Base-by-base conservation (phyloP, 2,113 vertebrate genomes). In the Murina feae region DNA sequence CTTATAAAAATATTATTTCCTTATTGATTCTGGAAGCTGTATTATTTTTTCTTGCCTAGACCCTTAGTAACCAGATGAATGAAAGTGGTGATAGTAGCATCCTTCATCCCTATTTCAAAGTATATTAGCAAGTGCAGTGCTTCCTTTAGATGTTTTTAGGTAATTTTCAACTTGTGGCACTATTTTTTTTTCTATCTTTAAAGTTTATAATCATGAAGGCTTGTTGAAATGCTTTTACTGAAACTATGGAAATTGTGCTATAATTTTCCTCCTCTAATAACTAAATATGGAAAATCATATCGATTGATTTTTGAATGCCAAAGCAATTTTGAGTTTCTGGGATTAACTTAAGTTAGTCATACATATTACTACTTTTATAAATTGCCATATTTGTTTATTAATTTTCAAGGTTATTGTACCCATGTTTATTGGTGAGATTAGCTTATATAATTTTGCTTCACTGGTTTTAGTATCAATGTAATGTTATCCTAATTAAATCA, bases 221-320 rank as follows among this genome's bases (percentile, higher is more conserved):
- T 79, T 72, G 74, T 53, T 44, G 6, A 82, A 87, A 32, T 79
- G 14, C 4, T 25, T 80, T 84, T 76, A 30, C 17, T 87, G 44
- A 1, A 74, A 51, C 12, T 75, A 47, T 63, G 79, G 35, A 72
- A 58, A 83, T 55, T 1, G 32, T 74, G n/a, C 16, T 44, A 17
- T 44, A 69, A 53, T 85, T 85, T 84, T 1, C 28, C 11, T 88
- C n/a, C 60, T 68, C 32, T 53, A 71, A 69, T 65, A 6, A 30
- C 42, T 76, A 81, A 94, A 80, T 71, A 76, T 82, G 20, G 13
- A 85, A 86, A 81, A 81, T 18, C 30, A 68, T 37, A 68, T 20
- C 49, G n/a, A 80, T 51, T 81, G 49, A 76, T 60, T 63, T 95
- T 95, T 89, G 42, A 71, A 78, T 63, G 21, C 69, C 71, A 89